Base-by-base conservation (phyloP, 1,140 invertebrate species). In the Maconellicoccus hirsutus region DNA sequence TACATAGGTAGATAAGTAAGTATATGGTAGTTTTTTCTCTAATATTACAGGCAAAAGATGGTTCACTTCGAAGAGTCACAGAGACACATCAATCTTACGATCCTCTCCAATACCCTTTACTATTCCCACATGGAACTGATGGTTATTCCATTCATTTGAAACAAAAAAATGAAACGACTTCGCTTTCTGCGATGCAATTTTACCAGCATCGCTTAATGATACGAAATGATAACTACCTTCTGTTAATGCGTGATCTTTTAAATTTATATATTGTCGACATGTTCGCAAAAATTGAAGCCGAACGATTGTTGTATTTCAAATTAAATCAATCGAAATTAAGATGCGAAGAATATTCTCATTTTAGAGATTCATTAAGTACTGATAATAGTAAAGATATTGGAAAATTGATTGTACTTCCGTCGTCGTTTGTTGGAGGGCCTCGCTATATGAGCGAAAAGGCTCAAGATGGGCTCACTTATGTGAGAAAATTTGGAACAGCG, bases 271-370 rank as follows among this genome's bases (percentile, higher is more conserved):
- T 29, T 70, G 79, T 81, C 0, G 80, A 83, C 75, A 80, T 80
- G 75, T 82, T 79, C 75, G 79, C 77, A 12, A 83, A 82, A 78
- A 79, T 82, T 70, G 80, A 82, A 77, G 78, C 73, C 42, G 78
- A 81, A 75, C 74, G 79, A 71, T 74, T 81, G 14, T 69, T 75
- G 22, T 82, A 75, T 72, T 78, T 81, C 16, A 59, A 77, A 70
- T 74, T 75, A 16, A 80, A 83, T 76, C 82, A 84, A 76, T 74
- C 70, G 16, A 77, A 80, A 74, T 74, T 84, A 19, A 75, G 81
- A 70, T 76, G 75, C 22, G 81, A 83, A 73, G 73, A 78, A 33
- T 83, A 83, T 73, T 75, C 80, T 71, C 79, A 80, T 72, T 73
- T 83, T 26, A 74, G 75, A 72, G 74, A 81, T 77, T 75, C 74